phyloP scores from a whole-genome alignment of 64 coral and sea anemone genomes.

The Stichodactyla helianthus region DNA sequence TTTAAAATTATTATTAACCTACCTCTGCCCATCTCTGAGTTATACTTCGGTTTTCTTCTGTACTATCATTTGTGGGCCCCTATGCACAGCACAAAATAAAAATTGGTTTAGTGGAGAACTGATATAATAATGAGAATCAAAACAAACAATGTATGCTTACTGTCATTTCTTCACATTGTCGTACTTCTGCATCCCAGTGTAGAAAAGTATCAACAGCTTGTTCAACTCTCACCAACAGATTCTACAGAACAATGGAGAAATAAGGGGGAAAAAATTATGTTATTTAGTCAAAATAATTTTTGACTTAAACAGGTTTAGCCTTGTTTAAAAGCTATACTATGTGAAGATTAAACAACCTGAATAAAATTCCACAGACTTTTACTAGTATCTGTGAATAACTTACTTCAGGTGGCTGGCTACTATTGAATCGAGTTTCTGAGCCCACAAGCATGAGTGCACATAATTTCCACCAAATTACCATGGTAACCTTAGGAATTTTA shows the following conservation, averaged over 20 bases:
- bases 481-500: too few species aligned
- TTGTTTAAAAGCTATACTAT: too few species aligned
- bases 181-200: conserved; percentile 93
- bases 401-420: too few species aligned
- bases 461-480: too few species aligned
- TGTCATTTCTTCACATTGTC: conserved; percentile 79
- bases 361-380: too few species aligned
- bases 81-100: background rate
- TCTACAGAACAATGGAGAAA: conserved; percentile 33
- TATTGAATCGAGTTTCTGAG: too few species aligned
- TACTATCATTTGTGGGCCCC: background rate
- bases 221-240: conserved; percentile 75
- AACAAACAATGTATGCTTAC: conserved; percentile 23
- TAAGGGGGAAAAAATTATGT: background rate
- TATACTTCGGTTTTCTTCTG: conserved; percentile 7
- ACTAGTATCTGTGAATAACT: too few species aligned
- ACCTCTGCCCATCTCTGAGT: conserved; percentile 30
- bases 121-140: background rate
- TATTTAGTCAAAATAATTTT: background rate
- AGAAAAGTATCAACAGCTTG: conserved; percentile 84
- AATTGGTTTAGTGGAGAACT: background rate
- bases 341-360: too few species aligned
- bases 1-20: background rate
- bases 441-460: too few species aligned
- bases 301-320: too few species aligned